Evolutionary conservation across 2,797 vertebrate species (phyloP), one percentile per base, ranked within the genome.

Genomic region (Pseudochromis fuscus): DNA sequence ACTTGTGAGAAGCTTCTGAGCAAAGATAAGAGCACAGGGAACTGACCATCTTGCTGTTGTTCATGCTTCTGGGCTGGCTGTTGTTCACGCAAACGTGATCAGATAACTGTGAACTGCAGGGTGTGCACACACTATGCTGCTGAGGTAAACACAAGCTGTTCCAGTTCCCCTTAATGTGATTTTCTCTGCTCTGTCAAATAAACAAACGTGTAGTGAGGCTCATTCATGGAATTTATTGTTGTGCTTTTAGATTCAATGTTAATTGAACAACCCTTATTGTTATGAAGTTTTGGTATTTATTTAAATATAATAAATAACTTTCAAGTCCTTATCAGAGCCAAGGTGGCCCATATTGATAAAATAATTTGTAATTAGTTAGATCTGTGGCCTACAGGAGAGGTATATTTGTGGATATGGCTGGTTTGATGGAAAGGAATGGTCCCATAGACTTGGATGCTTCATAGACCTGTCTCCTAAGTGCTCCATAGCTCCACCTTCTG

Each of bases 21-120:
- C 66, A 76, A 38, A 63, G 79, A 72, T 72, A 24, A 59, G 33
- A 72, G 59, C 25, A 59, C 30, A 28, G 50, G 42, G 3, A 82
- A 70, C 58, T 23, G 64, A 68, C 23, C 49, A 13, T 57, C 48
- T 75, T 4, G 18, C 70, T 82, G 69, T 75, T 85, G 70, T 74
- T 83, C 58, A 56, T n/a, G n/a, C n/a, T n/a, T n/a, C n/a, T n/a
- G 52, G 25, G 66, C 53, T 64, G 19, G 19, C 23, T 9, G 46
- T 23, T 73, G 50, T 83, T 87, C 81, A 55, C 67, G 71, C 48
- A 79, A 57, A 65, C 16, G 4, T 76, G 75, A 90, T 85, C 67
- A 63, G 71, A 85, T 87, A 53, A 91, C 65, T 51, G 67, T 75
- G 68, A 74, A 61, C 61, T 21, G 42, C 63, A 67, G 35, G 35